Base-by-base conservation (phyloP, 2,888 invertebrate species). In the Diabrotica balteata region DNA sequence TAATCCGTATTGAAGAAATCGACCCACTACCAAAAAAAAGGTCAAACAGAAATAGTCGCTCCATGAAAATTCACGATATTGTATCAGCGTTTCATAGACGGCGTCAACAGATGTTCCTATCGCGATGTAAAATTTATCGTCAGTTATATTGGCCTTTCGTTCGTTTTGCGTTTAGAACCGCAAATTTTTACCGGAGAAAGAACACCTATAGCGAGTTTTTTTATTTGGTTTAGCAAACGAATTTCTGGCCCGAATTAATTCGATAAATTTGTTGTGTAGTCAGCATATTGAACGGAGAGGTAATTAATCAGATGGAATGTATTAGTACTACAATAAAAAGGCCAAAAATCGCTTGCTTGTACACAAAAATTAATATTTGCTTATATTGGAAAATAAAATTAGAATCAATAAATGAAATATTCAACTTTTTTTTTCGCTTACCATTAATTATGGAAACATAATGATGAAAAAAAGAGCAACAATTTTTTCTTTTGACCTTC, bases 281-380 rank as follows among this genome's bases (percentile, higher is more conserved):
- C 22, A 22, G 52, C 52, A 52, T 52, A 52, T 52, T 52, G 52
- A 32, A 52, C 11, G 52, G 52, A 32, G 22, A 52, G 52, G 52
- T 52, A 32, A 52, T 52, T 52, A 52, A 52, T 52, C 52, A 52
- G 22, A 22, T 17, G 22, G 22, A 32, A 22, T 8, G 9, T 22
- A 6, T 52, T 52, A 52, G 11, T 32, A 32, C 32, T 2, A 5
- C 32, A 32, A 32, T 32, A 32, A 32, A 32, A 32, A 1, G 5
- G 5, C 4, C 32, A 32, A 32, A 32, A 32, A 32, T 4, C 32
- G 32, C 4, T 5, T 32, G 32, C 32, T 32, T 32, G 32, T 32
- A 32, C 32, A 32, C 32, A 32, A 32, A 32, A 32, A 32, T 4
- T 32, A 5, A 32, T 32, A 32, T 32, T 32, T 0, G 32, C 4